Conservation (phyloP, 2,888 invertebrate species). For the Lamellibrachia columna region DNA sequence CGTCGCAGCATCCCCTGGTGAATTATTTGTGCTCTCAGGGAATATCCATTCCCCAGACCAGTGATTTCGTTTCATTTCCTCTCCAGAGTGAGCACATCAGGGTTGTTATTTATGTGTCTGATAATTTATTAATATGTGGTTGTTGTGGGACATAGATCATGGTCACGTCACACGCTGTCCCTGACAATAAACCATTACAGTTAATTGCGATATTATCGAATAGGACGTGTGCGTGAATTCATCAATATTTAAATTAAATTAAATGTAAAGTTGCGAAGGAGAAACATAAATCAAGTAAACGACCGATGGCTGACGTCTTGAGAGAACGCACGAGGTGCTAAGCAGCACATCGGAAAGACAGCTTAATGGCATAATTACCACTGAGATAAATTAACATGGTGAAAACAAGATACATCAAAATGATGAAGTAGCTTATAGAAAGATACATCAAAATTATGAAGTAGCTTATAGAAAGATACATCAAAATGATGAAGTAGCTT, state of each 20-base stretch:
- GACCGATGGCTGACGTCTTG: too few species aligned
- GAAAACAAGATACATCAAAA: too few species aligned
- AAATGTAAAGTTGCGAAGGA: not conserved
- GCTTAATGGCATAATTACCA: too few species aligned
- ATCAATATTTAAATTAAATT: not conserved
- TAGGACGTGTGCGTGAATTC: not conserved
- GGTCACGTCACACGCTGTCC: not conserved
- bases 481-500: too few species aligned
- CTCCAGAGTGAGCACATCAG: not conserved
- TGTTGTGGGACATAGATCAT: not conserved
- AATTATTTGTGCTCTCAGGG: not conserved
- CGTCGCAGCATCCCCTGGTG: not conserved
- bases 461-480: too few species aligned
- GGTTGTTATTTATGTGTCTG: not conserved
- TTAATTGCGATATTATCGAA: not conserved
- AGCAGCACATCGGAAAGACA: too few species aligned
- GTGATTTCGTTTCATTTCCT: not conserved
- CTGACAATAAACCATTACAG: not conserved
- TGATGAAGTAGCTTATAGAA: too few species aligned
- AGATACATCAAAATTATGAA: too few species aligned
- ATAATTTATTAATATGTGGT: not conserved
- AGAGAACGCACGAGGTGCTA: too few species aligned
- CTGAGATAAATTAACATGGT: too few species aligned
- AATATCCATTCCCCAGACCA: not conserved
- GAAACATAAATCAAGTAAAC: too few species aligned